Percentiles rank a stretch among this genome's conserved stretches.
These are phyloP conservation scores for Marronus borbonicus DNA, from an alignment of 2,888 invertebrate species.

Conservation along the genomic window DNA sequence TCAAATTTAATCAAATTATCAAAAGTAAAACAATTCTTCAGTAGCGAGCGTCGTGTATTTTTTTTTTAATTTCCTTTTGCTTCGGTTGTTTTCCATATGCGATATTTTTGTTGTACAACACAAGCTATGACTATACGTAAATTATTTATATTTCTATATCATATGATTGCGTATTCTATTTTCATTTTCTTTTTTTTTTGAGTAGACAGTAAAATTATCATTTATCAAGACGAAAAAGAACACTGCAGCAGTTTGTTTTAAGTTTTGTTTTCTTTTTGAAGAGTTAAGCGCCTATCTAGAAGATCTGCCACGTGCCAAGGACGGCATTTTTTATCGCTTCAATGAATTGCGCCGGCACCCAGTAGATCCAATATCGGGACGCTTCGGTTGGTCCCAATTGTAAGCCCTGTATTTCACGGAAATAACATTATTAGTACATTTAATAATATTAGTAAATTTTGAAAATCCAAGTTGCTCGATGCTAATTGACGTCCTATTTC, in stretches of 20 bases:
- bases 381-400: constrained; percentile 94
- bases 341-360: constrained; percentile 93
- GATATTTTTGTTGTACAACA: constrained; percentile 26
- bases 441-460: no score
- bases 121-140: constrained; percentile 44
- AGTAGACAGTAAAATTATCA: neutral
- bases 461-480: constrained; percentile 3
- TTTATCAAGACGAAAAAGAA: neutral
- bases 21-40: no score
- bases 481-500: neutral
- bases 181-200: neutral
- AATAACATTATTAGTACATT: neutral
- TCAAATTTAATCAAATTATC: no score
- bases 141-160: constrained; percentile 2
- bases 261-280: neutral
- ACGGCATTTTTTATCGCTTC: constrained; percentile 93
- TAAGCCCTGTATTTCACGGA: constrained; percentile 76
- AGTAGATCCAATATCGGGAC: constrained; percentile 93
- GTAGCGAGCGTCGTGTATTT: no score
- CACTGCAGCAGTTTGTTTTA: constrained; percentile 12
- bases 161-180: neutral
- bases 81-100: neutral
- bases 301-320: constrained; percentile 84
- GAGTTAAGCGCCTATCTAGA: constrained; percentile 41
- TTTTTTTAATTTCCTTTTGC: neutral